Percentiles rank a stretch among this genome's conserved stretches.
phyloP scores from a whole-genome alignment of 2,888 invertebrate genomes.

The Sesia apiformis region DNA sequence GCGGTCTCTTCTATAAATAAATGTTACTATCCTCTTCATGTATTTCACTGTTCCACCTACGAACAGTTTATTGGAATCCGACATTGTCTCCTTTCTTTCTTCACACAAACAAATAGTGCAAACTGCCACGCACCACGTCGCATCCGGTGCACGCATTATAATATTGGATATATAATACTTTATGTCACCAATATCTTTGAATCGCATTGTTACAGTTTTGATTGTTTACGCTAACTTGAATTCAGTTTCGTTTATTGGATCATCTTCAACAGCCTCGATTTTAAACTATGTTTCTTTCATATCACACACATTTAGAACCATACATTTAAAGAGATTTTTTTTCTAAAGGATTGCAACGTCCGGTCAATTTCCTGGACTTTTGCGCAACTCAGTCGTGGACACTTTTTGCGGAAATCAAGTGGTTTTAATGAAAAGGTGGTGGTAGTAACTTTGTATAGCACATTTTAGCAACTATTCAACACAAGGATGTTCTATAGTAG shows the following conservation, averaged over 20 bases:
- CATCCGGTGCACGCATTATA: conserved; percentile 59
- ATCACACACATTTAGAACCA: background rate
- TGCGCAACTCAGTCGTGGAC: conserved; percentile 30
- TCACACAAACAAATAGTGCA: conserved; percentile 36
- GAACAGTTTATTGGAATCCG: conserved; percentile 63
- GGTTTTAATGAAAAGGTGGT: conserved; percentile 8
- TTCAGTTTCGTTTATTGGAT: conserved; percentile 13
- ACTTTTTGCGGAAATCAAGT: conserved; percentile 24
- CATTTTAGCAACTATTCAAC: too few relatives aligned
- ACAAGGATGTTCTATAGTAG: too few relatives aligned
- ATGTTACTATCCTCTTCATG: conserved; percentile 16
- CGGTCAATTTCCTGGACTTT: conserved; percentile 25
- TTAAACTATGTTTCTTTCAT: background rate
- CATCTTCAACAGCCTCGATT: background rate
- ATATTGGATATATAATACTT: conserved; percentile 9
- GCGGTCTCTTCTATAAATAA: background rate
- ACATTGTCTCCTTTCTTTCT: conserved; percentile 57
- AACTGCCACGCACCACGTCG: conserved; percentile 38
- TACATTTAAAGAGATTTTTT: background rate
- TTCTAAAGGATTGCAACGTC: conserved; percentile 21
- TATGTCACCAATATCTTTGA: conserved; percentile 25
- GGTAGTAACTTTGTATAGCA: too few relatives aligned
- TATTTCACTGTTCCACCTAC: conserved; percentile 41
- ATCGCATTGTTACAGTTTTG: conserved; percentile 9
- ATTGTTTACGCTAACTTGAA: conserved; percentile 6